phyloP scores from a whole-genome alignment of 30 jellyfish, hydroid and myxozoan species.

The Aurelia sp. region DNA sequence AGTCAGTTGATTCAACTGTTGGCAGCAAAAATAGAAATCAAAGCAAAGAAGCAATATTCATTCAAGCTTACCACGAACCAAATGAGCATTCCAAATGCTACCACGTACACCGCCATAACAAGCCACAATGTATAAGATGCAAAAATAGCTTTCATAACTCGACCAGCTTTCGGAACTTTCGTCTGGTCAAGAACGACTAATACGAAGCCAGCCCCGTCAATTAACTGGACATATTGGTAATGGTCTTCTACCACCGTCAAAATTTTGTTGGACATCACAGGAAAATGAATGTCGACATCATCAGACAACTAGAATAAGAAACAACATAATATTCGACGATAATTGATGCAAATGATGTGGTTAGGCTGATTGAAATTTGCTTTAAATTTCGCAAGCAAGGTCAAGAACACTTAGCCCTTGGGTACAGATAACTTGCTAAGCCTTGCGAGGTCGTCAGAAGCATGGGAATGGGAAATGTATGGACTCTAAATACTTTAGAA shows the following conservation, averaged over 20 bases:
- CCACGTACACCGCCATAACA: slow-evolving; percentile 46
- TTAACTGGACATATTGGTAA: slow-evolving; percentile 58
- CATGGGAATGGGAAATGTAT: too few species aligned
- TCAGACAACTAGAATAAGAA: slow-evolving; percentile 29
- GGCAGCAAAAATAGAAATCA: not conserved
- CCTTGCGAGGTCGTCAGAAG: too few species aligned
- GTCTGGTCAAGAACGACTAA: slow-evolving; percentile 57
- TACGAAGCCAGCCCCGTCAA: slow-evolving; percentile 70
- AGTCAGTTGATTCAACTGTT: not conserved
- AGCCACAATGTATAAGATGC: slow-evolving; percentile 69
- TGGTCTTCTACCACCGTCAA: slow-evolving; percentile 56
- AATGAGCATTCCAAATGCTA: slow-evolving; percentile 54
- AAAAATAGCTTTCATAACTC: slow-evolving; percentile 20
- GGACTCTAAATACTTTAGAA: too few species aligned
- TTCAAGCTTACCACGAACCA: slow-evolving; percentile 69
- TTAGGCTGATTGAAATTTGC: too few species aligned
- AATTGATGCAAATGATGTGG: too few species aligned
- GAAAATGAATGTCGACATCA: slow-evolving; percentile 72
- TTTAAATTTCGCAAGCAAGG: too few species aligned
- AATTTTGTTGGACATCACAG: slow-evolving; percentile 52
- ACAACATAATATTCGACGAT: too few species aligned
- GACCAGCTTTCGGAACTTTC: slow-evolving; percentile 20
- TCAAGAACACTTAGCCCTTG: too few species aligned
- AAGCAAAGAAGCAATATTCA: not conserved
- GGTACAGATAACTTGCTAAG: too few species aligned